These are phyloP conservation scores for Eupleurogrammus muticus DNA, from an alignment of 2,797 vertebrate species.

Conservation along the genomic window DNA sequence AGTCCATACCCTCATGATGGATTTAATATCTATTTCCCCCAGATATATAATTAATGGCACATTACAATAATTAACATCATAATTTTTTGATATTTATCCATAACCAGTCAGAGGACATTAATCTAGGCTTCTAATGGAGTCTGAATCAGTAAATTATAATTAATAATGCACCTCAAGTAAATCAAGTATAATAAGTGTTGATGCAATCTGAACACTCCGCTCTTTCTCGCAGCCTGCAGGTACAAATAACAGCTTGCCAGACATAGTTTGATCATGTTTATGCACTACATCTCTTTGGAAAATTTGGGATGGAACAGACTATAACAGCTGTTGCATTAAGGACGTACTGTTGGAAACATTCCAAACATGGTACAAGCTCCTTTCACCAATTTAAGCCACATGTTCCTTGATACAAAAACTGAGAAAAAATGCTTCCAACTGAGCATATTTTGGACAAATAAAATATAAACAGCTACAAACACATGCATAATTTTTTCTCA, in stretches of 20 bases:
- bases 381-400: slow-evolving; percentile 36
- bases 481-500: not conserved
- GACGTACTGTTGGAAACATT: slow-evolving; percentile 38
- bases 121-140: not conserved
- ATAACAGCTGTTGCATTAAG: slow-evolving; percentile 32
- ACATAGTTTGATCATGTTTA: slow-evolving; percentile 13
- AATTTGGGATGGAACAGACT: slow-evolving; percentile 19
- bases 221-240: slow-evolving; percentile 15
- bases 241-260: slow-evolving; percentile 20
- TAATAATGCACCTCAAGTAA: not conserved
- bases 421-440: not conserved
- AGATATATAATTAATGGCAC: not conserved
- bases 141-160: not conserved
- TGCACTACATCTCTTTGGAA: slow-evolving; percentile 18
- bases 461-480: slow-evolving; percentile 28
- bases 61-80: not conserved
- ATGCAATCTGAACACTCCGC: not conserved
- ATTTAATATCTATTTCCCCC: not conserved
- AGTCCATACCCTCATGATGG: not conserved
- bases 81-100: not conserved
- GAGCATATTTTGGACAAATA: slow-evolving; percentile 36
- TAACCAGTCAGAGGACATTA: not conserved
- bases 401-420: slow-evolving; percentile 31
- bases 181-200: not conserved
- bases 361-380: slow-evolving; percentile 8